Base-by-base conservation (phyloP, 2,113 vertebrate genomes). In the Cheirogaleus medius region DNA sequence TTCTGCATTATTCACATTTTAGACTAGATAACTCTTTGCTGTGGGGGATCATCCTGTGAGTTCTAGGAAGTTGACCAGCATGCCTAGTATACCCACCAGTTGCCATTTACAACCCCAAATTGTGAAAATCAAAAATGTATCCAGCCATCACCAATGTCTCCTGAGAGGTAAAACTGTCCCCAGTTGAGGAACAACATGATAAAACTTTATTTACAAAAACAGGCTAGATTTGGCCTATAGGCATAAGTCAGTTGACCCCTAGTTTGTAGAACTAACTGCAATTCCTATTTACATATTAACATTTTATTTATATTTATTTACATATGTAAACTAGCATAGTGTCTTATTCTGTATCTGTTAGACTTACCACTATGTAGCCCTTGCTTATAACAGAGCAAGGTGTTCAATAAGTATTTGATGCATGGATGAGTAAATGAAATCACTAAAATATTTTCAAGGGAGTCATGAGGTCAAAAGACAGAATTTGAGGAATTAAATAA, bases 261-360 rank as follows among this genome's bases (percentile, higher is more conserved):
- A 18, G 11, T 47, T 23, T 85, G 12, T 39, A 76, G 23, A 42
- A 47, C 2, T 66, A 92, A 77, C 1, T 63, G 4, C 5, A 96
- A 68, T 68, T 63, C 27, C 12, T 58, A 66, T 91, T 89, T 90
- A 69, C 3, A 73, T 60, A 8, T 39, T 63, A 27, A 39, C 12
- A 47, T 66, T 56, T 83, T 56, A 25, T 32, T 34, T 52, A 5
- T 8, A 37, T 82, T 10, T 71, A 39, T 25, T 52, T n/a, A 66
- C 8, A 27, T 27, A 58, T 66, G 4, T 58, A 84, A 25, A 6
- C 0, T 89, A 73, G n/a, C 54, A 12, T 0, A 47, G 34, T 8
- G 68, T 2, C 1, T 6, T 11, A 1, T 52, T 68, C 32, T 76
- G 0, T 49, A 23, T 32, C n/a, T 64, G 0, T 80, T 68, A 56